These are phyloP conservation scores for Melanotaenia pygmaea DNA, from an alignment of 2,797 vertebrate genomes.

Conservation along the genomic window DNA sequence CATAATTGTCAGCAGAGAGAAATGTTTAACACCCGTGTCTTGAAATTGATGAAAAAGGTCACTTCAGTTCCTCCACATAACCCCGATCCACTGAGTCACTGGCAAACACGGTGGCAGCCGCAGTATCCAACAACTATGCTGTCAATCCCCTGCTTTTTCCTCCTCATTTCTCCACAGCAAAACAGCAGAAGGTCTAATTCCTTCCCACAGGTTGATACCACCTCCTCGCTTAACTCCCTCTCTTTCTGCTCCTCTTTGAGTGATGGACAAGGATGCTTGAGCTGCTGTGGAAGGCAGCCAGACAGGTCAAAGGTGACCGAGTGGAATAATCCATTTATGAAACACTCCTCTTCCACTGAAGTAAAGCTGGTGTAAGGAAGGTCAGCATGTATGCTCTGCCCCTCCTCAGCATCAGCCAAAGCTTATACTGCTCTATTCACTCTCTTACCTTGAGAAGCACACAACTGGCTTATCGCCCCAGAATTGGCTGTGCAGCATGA, in stretches of 20 bases:
- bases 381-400: slow-evolving; percentile 69
- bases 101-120: slow-evolving; percentile 5
- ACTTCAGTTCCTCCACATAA: slow-evolving; percentile 34
- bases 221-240: slow-evolving; percentile 59
- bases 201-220: slow-evolving; percentile 57
- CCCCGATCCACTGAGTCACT: slow-evolving; percentile 52
- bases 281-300: slow-evolving; percentile 56
- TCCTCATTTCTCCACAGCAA: slow-evolving; percentile 21
- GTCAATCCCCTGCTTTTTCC: slow-evolving; percentile 9
- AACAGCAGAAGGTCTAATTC: slow-evolving; percentile 61
- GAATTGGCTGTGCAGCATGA: slow-evolving; percentile 75
- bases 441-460: slow-evolving; percentile 73
- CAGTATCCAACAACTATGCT: slow-evolving; percentile 42
- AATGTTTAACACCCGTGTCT: slow-evolving; percentile 48
- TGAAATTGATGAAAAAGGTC: slow-evolving; percentile 57
- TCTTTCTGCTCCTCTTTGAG: slow-evolving; percentile 57
- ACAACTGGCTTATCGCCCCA: slow-evolving; percentile 64
- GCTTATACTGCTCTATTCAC: slow-evolving; percentile 73
- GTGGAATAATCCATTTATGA: slow-evolving; percentile 79
- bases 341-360: slow-evolving; percentile 60
- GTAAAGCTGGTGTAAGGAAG: slow-evolving; percentile 68
- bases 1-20: slow-evolving; percentile 60
- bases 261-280: slow-evolving; percentile 70
- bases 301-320: slow-evolving; percentile 75
- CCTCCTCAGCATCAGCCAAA: slow-evolving; percentile 58